phyloP scores from a whole-genome alignment of 2,888 invertebrate species.

The Meiosimyza platycephala region DNA sequence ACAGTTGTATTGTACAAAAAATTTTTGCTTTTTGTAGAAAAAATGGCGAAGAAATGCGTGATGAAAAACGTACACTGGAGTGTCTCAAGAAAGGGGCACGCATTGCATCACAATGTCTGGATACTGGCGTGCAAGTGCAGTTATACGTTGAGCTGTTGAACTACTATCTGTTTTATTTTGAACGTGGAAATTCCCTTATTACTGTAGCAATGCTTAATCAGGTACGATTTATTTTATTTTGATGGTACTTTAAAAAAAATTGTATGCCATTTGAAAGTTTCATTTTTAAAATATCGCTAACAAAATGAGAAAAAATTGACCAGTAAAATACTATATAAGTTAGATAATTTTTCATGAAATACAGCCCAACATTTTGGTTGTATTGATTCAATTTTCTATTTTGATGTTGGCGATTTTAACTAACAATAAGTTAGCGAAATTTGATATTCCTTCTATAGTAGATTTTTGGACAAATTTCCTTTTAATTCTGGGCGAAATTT shows the following conservation, averaged over 20 bases:
- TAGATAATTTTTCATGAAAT: too few relatives aligned
- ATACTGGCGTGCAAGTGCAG: conserved; percentile 95
- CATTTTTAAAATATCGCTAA: too few relatives aligned
- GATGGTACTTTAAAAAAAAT: neutral
- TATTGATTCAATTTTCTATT: too few relatives aligned
- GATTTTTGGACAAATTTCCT: too few relatives aligned
- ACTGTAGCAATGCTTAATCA: conserved; percentile 72
- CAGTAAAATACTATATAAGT: too few relatives aligned
- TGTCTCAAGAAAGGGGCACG: conserved; percentile 95
- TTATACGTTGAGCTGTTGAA: conserved; percentile 94
- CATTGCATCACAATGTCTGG: conserved; percentile 98
- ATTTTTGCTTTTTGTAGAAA: conserved; percentile 51
- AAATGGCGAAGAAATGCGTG: conserved; percentile 77
- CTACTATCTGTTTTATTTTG: conserved; percentile 92
- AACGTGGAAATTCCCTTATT: conserved; percentile 80
- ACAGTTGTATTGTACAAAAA: too few relatives aligned
- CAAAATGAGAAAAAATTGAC: too few relatives aligned
- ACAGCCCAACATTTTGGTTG: too few relatives aligned
- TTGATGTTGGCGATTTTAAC: too few relatives aligned
- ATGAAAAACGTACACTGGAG: conserved; percentile 91
- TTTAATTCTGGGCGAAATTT: too few relatives aligned
- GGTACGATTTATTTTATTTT: conserved; percentile 55
- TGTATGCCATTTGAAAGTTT: neutral
- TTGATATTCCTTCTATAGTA: too few relatives aligned
- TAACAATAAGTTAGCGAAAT: too few relatives aligned